Evolutionary conservation across 2,113 vertebrate species (phyloP), one percentile per base, ranked within the genome.

Genomic region (Pangasianodon hypophthalmus): DNA sequence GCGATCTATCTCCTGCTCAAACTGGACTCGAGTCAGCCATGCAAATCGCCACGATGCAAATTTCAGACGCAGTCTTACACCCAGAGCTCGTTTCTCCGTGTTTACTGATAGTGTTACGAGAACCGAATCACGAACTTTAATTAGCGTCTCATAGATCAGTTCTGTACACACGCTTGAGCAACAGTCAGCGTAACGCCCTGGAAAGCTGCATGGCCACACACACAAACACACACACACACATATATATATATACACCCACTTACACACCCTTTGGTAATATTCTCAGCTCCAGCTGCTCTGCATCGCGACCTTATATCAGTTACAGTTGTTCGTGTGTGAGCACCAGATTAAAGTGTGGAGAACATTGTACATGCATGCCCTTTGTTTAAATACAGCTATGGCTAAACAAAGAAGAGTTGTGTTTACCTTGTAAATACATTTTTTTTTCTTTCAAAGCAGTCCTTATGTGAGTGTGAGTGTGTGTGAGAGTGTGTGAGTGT

Each of bases 391-490:
- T 77, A 69, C 60, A 9, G 5, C 32, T 37, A 18, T 4, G 6
- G 32, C 32, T n/a, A 64, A 82, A 88, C 24, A 88, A 64, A 48
- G 32, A 32, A 37, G 62, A 16, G 41, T 44, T 2, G 52, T 79
- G 83, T 89, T 86, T 79, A 89, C 46, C 37, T 8, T 89, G 84
- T 86, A 86, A 86, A 89, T 41, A 58, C 32, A 24, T 58, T 37
- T 73, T 75, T 26, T 13, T 4, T 26, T 1, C 10, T 10, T 16
- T 50, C 24, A 10, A 16, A 81, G n/a, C 24, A n/a, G 26, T 84
- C 56, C 67, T 32, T 56, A 2, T 79, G 86, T 6, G 11, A 46
- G 24, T 54, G 26, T 13, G 16, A 26, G 41, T 48, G 75, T 79
- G 44, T 79, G 37, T 37, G 37, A 37, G 37, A 37, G 37, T 37